A percentile compares a stretch with the other conserved stretches of the same genome.
phyloP scores from a whole-genome alignment of 2,888 invertebrate genomes.

The Conomelus anceps region DNA sequence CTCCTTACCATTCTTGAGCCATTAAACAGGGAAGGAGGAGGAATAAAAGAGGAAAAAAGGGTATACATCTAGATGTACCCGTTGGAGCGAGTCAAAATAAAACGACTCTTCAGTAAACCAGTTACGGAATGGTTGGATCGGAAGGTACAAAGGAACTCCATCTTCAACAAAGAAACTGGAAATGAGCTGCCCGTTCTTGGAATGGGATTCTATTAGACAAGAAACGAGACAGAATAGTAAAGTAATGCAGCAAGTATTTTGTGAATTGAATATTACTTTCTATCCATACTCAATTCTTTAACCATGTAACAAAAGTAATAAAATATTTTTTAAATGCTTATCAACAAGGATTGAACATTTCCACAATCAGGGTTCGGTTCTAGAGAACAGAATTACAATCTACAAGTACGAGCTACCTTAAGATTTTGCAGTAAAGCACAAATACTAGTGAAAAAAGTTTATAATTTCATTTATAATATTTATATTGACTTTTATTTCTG shows the following conservation, averaged over 20 bases:
- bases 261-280: neutral
- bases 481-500: no score
- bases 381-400: no score
- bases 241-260: neutral
- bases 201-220: neutral
- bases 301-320: neutral
- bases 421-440: no score
- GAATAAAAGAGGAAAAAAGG: neutral
- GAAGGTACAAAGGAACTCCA: neutral
- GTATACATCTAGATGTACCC: neutral
- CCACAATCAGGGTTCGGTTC: no score
- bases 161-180: neutral
- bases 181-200: neutral
- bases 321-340: no score
- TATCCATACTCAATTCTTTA: neutral
- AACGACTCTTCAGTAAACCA: neutral
- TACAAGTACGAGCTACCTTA: no score
- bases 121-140: neutral
- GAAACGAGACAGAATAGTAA: neutral
- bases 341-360: no score
- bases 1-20: neutral
- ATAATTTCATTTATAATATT: no score
- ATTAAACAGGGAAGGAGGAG: neutral
- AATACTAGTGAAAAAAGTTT: no score
- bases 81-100: neutral